A percentile compares a stretch with the other conserved stretches of the same genome.
phyloP scores from a whole-genome alignment of 35 echinoderm and acorn worm genomes.

The Patiria miniata region DNA sequence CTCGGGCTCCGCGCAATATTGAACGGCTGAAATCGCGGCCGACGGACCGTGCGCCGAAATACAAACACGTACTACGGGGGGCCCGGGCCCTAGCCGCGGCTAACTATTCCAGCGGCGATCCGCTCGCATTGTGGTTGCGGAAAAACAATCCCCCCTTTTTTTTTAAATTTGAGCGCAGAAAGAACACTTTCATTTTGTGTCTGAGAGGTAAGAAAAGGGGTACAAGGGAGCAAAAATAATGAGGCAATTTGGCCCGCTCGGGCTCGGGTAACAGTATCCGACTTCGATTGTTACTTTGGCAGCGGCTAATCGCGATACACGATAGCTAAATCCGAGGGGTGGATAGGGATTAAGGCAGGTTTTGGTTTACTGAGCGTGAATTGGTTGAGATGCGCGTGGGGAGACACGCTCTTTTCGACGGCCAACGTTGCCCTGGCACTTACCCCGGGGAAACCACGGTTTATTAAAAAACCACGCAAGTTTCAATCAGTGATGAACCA shows the following conservation, averaged over 20 bases:
- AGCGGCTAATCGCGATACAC: constrained; percentile 17
- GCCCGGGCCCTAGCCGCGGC: not conserved
- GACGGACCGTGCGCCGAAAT: constrained; percentile 18
- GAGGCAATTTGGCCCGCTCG: constrained; percentile 7
- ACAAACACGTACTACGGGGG: constrained; percentile 24
- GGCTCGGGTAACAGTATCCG: constrained; percentile 18
- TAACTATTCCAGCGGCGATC: not conserved
- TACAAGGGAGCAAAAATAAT: constrained; percentile 5
- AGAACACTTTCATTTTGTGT: constrained; percentile 23
- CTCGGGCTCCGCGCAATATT: not conserved
- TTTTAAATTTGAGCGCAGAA: not conserved
- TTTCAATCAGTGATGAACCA: not conserved
- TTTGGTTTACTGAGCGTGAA: constrained; percentile 18
- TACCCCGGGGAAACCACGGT: constrained; percentile 3
- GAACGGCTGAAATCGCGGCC: constrained; percentile 17
- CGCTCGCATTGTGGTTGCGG: not conserved
- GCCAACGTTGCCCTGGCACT: not conserved
- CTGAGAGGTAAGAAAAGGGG: not conserved
- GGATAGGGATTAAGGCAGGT: constrained; percentile 20
- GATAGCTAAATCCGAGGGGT: constrained; percentile 27
- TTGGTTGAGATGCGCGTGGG: constrained; percentile 6
- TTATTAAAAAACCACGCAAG: constrained; percentile 22
- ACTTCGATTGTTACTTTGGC: constrained; percentile 8
- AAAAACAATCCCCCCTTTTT: not conserved
- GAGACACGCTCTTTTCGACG: not conserved